phyloP scores from a whole-genome alignment of 2,797 vertebrate species.

The Dromococcyx pavoninus region DNA sequence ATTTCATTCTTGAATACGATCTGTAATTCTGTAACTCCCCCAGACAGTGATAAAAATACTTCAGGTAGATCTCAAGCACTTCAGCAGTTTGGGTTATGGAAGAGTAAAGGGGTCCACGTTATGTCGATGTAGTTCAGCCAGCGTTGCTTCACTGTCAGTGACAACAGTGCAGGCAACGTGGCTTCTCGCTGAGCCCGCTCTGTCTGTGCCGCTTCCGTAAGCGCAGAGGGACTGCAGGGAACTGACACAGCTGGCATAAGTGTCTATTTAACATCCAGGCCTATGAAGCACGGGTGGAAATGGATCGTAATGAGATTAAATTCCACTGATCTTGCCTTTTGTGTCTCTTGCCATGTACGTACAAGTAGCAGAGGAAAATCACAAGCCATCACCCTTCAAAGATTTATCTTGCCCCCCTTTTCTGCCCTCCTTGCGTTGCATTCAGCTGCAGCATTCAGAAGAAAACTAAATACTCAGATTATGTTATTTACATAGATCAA shows the following conservation, averaged over 20 bases:
- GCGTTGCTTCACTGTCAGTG: fast-evolving
- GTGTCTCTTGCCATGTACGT: background rate
- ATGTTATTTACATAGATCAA: background rate
- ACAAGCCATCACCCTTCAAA: background rate
- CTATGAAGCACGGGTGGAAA: background rate
- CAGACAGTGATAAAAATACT: background rate
- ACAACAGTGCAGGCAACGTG: fast-evolving
- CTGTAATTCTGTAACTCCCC: background rate
- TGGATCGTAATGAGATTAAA: background rate
- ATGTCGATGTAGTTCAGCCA: fast-evolving
- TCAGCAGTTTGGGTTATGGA: fast-evolving
- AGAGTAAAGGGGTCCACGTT: fast-evolving
- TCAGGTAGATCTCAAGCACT: background rate
- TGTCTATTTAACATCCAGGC: background rate
- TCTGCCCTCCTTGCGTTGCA: background rate
- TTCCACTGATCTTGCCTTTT: background rate
- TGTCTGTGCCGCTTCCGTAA: background rate
- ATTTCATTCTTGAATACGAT: background rate
- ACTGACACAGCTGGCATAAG: fast-evolving
- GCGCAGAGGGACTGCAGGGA: background rate
- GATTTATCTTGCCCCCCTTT: background rate
- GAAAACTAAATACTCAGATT: background rate
- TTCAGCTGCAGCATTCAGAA: background rate
- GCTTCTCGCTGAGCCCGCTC: fast-evolving
- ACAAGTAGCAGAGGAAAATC: background rate